Evolutionary conservation across 2,113 vertebrate species (phyloP), one percentile per base, ranked within the genome.

Genomic region (Erythrocercus mccallii): DNA sequence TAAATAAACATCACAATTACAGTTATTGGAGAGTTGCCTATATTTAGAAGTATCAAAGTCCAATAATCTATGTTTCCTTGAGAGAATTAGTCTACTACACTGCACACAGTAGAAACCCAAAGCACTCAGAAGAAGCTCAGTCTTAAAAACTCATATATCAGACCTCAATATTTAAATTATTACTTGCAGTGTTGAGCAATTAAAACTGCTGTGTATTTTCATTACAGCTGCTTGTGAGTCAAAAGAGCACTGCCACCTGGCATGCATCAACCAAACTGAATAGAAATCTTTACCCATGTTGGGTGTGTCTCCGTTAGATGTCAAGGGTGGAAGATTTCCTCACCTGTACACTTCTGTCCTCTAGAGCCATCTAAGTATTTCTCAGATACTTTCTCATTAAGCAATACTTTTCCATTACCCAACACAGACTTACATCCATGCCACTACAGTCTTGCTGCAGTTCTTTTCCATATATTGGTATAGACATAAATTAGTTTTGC

Each of bases 121-220:
- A 95, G 48, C 51, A 90, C 65, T 79, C 70, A 82, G 2, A 48
- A 95, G 48, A 73, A 96, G 82, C n/a, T 27, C 25, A 57, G 24
- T 74, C 30, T 58, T 92, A 90, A 96, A 94, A 96, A 83, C 77
- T 92, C 33, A 5, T 81, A 78, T 27, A 94, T 64, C 31, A 83
- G 38, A 76, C 45, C 88, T 81, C 92, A 96, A 35, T 96, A 91
- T 95, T 97, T 93, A 96, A 97, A 97, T 84, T 88, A 66, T 69
- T 57, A 42, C 42, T 86, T 85, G 72, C 40, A 91, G 24, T 53
- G 48, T 15, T 91, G 57, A 95, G 77, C 93, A 94, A 95, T 96
- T 95, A 89, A 91, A 97, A 92, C 35, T 80, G 66, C 76, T 21
- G 27, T 19, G n/a, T 71, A 80, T 95, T 87, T 97, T 72, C 61